Evolutionary conservation across 2,888 invertebrate species (phyloP).

Genomic region (Drosophila macrospina): DNA sequence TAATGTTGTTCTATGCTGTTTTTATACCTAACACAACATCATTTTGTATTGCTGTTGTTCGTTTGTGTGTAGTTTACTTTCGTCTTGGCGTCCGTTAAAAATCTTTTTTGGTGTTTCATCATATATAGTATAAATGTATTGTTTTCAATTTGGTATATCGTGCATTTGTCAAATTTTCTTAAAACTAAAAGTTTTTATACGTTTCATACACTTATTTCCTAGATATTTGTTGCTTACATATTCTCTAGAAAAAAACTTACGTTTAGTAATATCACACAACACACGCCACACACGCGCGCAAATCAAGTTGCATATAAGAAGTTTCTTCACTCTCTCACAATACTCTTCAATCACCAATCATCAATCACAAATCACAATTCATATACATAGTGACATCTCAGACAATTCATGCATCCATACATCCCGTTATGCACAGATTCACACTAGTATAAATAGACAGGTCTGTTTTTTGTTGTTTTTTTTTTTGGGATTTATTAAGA

Average conservation of each 20-base stretch:
- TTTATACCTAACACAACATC: neutral
- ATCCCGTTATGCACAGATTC: slow-evolving; percentile 45
- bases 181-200: slow-evolving; percentile 57
- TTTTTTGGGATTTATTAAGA: slow-evolving; percentile 28
- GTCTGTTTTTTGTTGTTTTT: slow-evolving; percentile 26
- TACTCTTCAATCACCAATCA: slow-evolving; percentile 7
- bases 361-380: slow-evolving; percentile 37
- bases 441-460: slow-evolving; percentile 54
- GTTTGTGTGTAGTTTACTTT: slow-evolving; percentile 25
- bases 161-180: slow-evolving; percentile 54
- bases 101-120: slow-evolving; percentile 59
- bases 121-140: slow-evolving; percentile 13
- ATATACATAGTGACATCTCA: slow-evolving; percentile 21
- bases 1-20: slow-evolving; percentile 2
- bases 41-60: slow-evolving; percentile 27
- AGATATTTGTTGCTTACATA: slow-evolving; percentile 14
- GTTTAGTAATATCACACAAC: slow-evolving; percentile 77
- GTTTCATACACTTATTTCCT: slow-evolving; percentile 25
- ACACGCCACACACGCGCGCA: slow-evolving; percentile 73
- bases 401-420: slow-evolving; percentile 39
- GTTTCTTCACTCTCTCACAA: slow-evolving; percentile 20
- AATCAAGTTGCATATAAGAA: slow-evolving; percentile 51
- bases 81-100: slow-evolving; percentile 74
- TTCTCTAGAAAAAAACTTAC: slow-evolving; percentile 66
- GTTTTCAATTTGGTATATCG: slow-evolving; percentile 42